Evolutionary conservation across 2,113 vertebrate genomes (phyloP), one percentile per base, ranked within the genome.

Genomic region (Forbesichthys agassizii): DNA sequence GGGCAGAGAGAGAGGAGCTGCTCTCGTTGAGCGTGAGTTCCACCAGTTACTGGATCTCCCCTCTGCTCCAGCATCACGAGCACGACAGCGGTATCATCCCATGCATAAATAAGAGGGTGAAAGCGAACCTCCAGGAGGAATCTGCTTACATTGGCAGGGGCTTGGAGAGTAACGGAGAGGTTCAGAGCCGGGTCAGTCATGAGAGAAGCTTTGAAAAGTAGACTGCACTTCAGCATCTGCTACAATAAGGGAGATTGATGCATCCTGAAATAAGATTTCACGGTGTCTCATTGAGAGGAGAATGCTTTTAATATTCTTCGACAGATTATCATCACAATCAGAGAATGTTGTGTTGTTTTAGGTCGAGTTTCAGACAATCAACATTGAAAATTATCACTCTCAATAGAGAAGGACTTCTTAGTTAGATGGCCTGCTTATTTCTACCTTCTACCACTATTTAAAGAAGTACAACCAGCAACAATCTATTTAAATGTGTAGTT

Each of bases 111-210:
- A 81, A 82, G 79, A 77, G 68, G 27, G 53, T 52, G 69, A 80
- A 80, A 75, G 76, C 70, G 46, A 82, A 83, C 65, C 74, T 76
- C 1, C 46, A 77, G 64, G 77, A 82, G 84, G 82, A 75, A 77
- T 86, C 86, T 89, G 87, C 86, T 90, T 88, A 89, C 80, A 75
- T 82, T 88, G 88, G 88, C 88, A 82, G 72, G 11, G 68, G 2
- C 48, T 62, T 2, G 13, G 71, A 74, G 79, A 78, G 14, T 83
- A 81, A 76, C 14, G 11, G 55, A 72, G 77, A 62, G 86, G 88
- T 90, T 91, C 88, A 91, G 75, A 52, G 64, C 61, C 27, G 9
- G 88, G 88, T 88, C 90, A 90, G 78, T 79, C 75, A 42, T 36
- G 67, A 76, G 70, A 71, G 80, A 72, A 53, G 77, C 76, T 72